Evolutionary conservation across 1,140 invertebrate genomes (phyloP), one percentile per base, ranked within the genome.

Genomic region (Notospermus geniculatus): DNA sequence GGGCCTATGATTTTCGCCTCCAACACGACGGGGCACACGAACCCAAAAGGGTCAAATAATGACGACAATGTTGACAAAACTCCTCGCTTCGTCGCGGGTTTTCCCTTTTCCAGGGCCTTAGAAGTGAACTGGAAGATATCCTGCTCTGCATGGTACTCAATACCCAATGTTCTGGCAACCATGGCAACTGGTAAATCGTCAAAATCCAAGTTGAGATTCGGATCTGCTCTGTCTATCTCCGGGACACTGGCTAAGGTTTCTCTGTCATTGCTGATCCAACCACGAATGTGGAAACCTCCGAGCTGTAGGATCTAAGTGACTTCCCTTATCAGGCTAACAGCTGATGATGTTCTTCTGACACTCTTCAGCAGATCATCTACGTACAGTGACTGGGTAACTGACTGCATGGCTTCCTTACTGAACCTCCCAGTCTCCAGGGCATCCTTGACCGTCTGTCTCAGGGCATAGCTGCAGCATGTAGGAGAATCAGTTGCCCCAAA

Each of bases 401-500:
- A 57, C 29, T n/a, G n/a, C n/a, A n/a, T n/a, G n/a, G n/a, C n/a
- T 22, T 56, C 53, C 7, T 56, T 29, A 27, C 32, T 43, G 22
- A 46, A 59, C 27, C 1, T 27, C 1, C n/a, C n/a, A n/a, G n/a
- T n/a, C n/a, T 55, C 43, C 0, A n/a, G 22, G 32, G 59, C 39
- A 2, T 66, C 57, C 2, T 57, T 36, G 19, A 64, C 63, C 25
- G 54, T 59, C 29, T 64, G 19, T 43, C 57, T 60, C 23, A 70
- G 46, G 29, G 54, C 65, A 39, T 50, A 66, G 41, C 55, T 58
- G 15, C 60, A 41, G 52, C 56, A 62, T 36, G 56, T 58, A 29
- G 68, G 68, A 25, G 68, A 68, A 19, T 65, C 63, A 0, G 57
- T 45, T 13, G 60, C 57, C 2, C 65, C 65, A 53, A 67, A 70